These are phyloP conservation scores for Orthosia cruda DNA, from an alignment of 2,888 invertebrate genomes.

Conservation along the genomic window DNA sequence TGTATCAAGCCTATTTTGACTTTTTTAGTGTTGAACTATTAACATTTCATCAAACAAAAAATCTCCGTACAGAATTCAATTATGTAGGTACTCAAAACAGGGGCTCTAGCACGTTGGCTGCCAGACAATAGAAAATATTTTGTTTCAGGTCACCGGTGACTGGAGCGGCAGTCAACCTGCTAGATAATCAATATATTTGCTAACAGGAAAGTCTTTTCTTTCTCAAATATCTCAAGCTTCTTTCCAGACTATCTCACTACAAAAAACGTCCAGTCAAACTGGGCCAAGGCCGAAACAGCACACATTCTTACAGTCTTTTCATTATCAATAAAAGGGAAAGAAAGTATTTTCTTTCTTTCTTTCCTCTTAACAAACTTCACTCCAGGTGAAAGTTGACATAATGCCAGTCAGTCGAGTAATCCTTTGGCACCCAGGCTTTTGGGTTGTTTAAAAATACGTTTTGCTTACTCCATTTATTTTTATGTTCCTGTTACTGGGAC, in stretches of 20 bases:
- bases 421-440: constrained; percentile 40
- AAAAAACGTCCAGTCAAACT: constrained; percentile 38
- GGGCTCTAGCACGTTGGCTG: not conserved
- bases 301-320: constrained; percentile 45
- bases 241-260: constrained; percentile 12
- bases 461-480: constrained; percentile 19
- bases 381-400: constrained; percentile 15
- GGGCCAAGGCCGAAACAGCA: constrained; percentile 37
- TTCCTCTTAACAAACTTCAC: constrained; percentile 5
- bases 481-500: not conserved
- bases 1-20: not conserved
- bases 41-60: not conserved
- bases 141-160: no score
- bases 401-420: constrained; percentile 38
- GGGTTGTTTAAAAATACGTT: constrained; percentile 7
- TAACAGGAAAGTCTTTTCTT: not conserved
- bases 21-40: not conserved
- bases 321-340: not conserved
- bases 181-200: constrained; percentile 4
- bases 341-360: not conserved
- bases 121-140: no score
- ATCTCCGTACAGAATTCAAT: constrained; percentile 25
- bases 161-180: no score
- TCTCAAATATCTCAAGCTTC: not conserved
- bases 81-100: constrained; percentile 18